phyloP scores from a whole-genome alignment of 1,140 invertebrate species.

The Oncopodura yosiiana region DNA sequence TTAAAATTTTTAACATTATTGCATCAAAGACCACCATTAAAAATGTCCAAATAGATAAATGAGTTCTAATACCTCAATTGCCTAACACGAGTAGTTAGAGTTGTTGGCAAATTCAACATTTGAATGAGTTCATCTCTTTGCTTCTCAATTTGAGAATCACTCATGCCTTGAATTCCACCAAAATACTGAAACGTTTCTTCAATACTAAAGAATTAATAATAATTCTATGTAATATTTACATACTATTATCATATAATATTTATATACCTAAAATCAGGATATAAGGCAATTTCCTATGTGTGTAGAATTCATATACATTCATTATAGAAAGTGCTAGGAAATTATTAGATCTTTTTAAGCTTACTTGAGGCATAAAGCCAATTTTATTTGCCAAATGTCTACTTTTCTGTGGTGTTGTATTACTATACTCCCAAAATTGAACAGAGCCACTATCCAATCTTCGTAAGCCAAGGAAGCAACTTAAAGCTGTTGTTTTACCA shows the following conservation, averaged over 20 bases:
- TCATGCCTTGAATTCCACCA: constrained; percentile 76
- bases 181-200: constrained; percentile 84
- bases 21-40: too few relatives aligned
- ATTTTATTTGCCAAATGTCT: constrained; percentile 77
- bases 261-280: constrained; percentile 82
- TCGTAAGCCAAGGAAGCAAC: constrained; percentile 72
- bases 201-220: constrained; percentile 66
- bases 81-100: constrained; percentile 50
- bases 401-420: constrained; percentile 56
- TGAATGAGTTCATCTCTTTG: constrained; percentile 75
- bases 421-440: constrained; percentile 62
- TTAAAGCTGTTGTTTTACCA: constrained; percentile 73
- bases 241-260: too few relatives aligned
- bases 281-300: constrained; percentile 66
- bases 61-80: constrained; percentile 45
- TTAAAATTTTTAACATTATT: too few relatives aligned
- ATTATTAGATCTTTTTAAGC: too few relatives aligned
- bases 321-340: too few relatives aligned
- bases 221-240: too few relatives aligned
- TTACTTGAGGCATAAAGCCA: constrained; percentile 51
- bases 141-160: constrained; percentile 57
- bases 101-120: constrained; percentile 71
- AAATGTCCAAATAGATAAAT: too few relatives aligned
- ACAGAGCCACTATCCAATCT: constrained; percentile 71
- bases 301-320: too few relatives aligned